Evolutionary conservation across 2,888 invertebrate genomes (phyloP), one percentile per base, ranked within the genome.

Genomic region (Parelbella ahira): DNA sequence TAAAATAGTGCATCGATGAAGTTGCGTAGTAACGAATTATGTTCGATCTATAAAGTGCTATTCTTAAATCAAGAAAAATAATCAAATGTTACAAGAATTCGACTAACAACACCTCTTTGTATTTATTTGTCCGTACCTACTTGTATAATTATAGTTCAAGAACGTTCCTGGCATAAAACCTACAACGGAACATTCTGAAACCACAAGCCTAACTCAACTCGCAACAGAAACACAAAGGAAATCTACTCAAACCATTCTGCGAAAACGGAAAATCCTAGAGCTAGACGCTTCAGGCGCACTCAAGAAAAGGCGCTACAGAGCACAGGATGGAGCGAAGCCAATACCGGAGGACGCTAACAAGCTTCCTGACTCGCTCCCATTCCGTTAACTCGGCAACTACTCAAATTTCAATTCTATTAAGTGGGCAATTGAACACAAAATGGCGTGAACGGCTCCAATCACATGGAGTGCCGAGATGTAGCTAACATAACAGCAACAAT

Each of bases 401-500:
- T 39, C 39, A 24, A 39, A 32, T 32, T 8, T 11, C 39, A 24
- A 24, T 39, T 32, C 23, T 39, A 39, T 39, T 25, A 19, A 39
- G 32, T 25, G 32, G 4, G 32, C 25, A 33, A 32, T 33, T 41
- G 39, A 24, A 20, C 12, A 2, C 39, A 27, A 12, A 41, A 8
- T 25, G 12, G 25, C 24, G 23, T 13, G 25, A 15, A 11, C 30
- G 4, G 6, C 13, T 24, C 12, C 13, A 7, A 4, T 39, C 39
- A 33, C 33, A 33, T 41, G 41, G 41, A 41, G 41, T 24, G 19
- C 4, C n/a, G 15, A 33, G 29, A 30, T 38, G 38, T 23, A 28
- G 8, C 28, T 29, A 37, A 28, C 39, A 36, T 25, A 47, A 44
- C 29, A 48, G 45, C 41, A 48, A 68, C 70, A 63, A 71, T 71